Conservation (phyloP, 2,113 vertebrate genomes). For the Propithecus coquereli region DNA sequence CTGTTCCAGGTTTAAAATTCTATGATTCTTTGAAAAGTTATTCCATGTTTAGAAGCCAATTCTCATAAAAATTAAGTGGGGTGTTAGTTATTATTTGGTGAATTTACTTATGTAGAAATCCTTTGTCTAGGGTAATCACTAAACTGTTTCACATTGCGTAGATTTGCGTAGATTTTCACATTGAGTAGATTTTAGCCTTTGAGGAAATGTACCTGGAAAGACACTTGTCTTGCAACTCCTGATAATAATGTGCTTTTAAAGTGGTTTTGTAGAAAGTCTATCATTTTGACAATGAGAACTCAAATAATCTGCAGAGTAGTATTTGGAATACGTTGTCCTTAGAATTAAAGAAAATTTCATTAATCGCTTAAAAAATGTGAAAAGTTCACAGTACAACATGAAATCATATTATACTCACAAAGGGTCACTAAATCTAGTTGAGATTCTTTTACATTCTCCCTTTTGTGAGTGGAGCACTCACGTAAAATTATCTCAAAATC, state of each 20-base stretch:
- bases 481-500: conserved; percentile 33
- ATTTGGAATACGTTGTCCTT: not conserved
- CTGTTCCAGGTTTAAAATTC: not conserved
- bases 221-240: not conserved
- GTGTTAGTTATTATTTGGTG: not conserved
- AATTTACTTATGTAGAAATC: not conserved
- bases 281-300: not conserved
- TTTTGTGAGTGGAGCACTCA: not conserved
- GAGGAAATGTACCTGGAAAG: not conserved
- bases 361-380: not conserved
- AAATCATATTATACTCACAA: not conserved
- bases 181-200: not conserved
- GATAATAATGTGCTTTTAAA: not conserved
- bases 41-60: not conserved
- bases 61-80: not conserved
- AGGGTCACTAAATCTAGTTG: not conserved
- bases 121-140: not conserved
- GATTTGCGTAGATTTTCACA: too few relatives aligned
- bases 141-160: not conserved
- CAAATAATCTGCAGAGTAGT: not conserved
- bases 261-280: not conserved
- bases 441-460: not conserved
- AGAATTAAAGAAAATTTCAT: not conserved
- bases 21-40: not conserved
- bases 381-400: not conserved